Base-by-base conservation (phyloP, 2,113 vertebrate genomes). In the Neomonachus schauinslandi region DNA sequence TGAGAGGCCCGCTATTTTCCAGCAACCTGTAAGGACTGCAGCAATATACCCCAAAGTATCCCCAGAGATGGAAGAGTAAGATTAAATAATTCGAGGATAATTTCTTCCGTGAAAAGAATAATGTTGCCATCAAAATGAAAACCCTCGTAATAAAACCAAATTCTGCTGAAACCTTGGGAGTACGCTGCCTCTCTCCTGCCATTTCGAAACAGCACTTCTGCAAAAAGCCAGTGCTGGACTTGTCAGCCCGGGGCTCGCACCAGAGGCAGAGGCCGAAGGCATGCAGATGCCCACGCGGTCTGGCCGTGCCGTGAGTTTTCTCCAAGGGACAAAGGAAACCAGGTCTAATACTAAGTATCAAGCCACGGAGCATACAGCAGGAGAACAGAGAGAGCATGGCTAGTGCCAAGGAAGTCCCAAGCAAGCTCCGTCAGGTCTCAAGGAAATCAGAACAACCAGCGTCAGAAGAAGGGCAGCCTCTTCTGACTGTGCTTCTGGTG, bases 81-180 rank as follows among this genome's bases (percentile, higher is more conserved):
- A 97, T 97, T 97, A 97, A 98, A 97, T 97, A 98, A 97, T 98
- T 97, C 89, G 88, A 98, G 98, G 96, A 97, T 96, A 94, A 96
- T 98, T 98, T 96, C 91, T 95, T 97, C 94, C 83, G 31, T 89
- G 94, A 92, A 98, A 98, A 98, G 96, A 98, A 97, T 95, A 98
- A 96, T 90, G 95, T 93, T 97, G 82, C 90, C 97, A 96, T 98
- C 84, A 97, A 98, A 98, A 98, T 97, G 95, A 97, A 98, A 98
- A 95, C 96, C 11, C 49, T 53, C 31, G 7, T 95, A 89, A 96
- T 87, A 96, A 97, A 98, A 91, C 81, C 86, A 65, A 94, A 97
- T 89, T 72, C 87, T 88, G 57, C 1, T 77, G 88, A 55, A 51
- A 49, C 91, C 85, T 57, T 0, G 7, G 92, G 98, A 96, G 96